Evolutionary conservation across 2,113 vertebrate genomes (phyloP), one percentile per base, ranked within the genome.

Genomic region (Dromaius novaehollandiae): DNA sequence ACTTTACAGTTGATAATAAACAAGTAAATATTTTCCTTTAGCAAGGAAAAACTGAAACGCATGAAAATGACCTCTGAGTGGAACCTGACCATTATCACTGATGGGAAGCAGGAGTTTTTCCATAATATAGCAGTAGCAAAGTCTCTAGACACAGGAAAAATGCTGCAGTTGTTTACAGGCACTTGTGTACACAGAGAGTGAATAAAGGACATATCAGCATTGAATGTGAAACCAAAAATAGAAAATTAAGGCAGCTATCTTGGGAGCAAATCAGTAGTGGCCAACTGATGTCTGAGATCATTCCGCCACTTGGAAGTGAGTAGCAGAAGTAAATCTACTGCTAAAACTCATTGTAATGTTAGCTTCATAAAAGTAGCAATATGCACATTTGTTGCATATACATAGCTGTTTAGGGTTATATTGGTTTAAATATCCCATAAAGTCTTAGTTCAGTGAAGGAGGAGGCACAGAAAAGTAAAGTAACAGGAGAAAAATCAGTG

Each of bases 1-100:
- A 90, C 90, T 90, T 94, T 64, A 76, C 6, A 10, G 30, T 65
- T 58, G 55, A 90, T 93, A 89, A 87, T 88, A 89, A 94, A 90
- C 64, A 95, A 91, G 70, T 9, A 84, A 86, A 95, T 93, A 91
- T 95, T 93, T 95, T 89, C 48, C 76, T 93, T 95, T 56, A 56
- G 64, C 25, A 26, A 83, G 68, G 58, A 88, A 91, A 94, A 87
- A 68, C 25, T 78, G 50, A 85, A 96, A 89, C 16, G 18, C 24
- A 36, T 96, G 65, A 93, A 94, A 97, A 96, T 3, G 2, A 82
- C 66, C 34, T 32, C 7, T 56, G 58, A 90, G 63, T 53, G 50
- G 81, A 95, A 96, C 50, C 36, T 96, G 74, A 73, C 64, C 60
- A 53, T 90, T 94, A 90, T 48, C 17, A 48, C 26, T 61, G 65